Evolutionary conservation across 92 coral and sea anemone species (phyloP).

Genomic region (Paragorgia papillata): DNA sequence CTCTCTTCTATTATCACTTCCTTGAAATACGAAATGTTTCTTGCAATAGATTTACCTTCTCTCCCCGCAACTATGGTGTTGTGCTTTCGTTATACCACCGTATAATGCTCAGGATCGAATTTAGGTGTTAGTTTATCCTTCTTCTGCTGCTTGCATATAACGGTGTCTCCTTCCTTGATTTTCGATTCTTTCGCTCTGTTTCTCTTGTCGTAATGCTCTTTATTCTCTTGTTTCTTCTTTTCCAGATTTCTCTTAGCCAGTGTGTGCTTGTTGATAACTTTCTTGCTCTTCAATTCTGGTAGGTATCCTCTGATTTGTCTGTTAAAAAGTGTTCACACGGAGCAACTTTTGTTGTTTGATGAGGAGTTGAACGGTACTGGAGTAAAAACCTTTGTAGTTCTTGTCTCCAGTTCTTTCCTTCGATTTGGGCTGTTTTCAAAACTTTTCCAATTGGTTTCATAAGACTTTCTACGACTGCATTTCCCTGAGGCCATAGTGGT

Average conservation of each 20-base stretch:
- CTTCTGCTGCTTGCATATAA: constrained; percentile 41
- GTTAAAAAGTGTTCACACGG: constrained; percentile 46
- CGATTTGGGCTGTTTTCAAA: constrained; percentile 32
- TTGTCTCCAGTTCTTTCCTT: constrained; percentile 53
- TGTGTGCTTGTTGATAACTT: constrained; percentile 37
- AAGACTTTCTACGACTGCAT: constrained; percentile 37
- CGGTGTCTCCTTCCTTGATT: constrained; percentile 46
- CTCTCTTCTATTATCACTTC: constrained; percentile 8
- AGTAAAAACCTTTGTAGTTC: constrained; percentile 49
- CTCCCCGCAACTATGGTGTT: constrained; percentile 33
- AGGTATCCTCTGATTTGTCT: constrained; percentile 28
- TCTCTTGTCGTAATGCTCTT: constrained; percentile 33
- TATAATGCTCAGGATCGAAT: constrained; percentile 43
- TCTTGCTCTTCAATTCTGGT: constrained; percentile 37
- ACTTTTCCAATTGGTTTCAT: constrained; percentile 51
- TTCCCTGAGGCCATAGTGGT: constrained; percentile 46
- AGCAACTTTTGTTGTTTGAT: constrained; percentile 38
- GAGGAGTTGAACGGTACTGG: constrained; percentile 47
- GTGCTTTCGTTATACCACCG: constrained; percentile 34
- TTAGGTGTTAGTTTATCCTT: constrained; percentile 48
- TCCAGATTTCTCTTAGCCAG: constrained; percentile 38
- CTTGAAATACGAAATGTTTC: constrained; percentile 29
- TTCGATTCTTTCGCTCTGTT: constrained; percentile 37
- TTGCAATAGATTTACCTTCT: constrained; percentile 27
- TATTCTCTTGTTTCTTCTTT: constrained; percentile 30